Conservation (phyloP, 2,797 vertebrate species). For the Labeo calbasu region DNA sequence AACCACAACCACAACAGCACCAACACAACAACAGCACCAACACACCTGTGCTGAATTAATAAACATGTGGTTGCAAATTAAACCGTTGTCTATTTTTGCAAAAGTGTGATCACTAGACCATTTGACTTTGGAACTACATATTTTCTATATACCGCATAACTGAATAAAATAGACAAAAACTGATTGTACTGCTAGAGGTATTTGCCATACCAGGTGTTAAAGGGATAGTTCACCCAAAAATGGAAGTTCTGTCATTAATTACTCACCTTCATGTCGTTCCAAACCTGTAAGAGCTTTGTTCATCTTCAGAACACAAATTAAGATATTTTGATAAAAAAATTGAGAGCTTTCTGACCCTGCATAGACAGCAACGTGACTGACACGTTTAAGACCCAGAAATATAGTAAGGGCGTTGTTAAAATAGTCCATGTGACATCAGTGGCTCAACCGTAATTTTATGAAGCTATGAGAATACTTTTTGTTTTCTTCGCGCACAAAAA, state of each 20-base stretch:
- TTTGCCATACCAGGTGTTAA: neutral
- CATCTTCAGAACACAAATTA: too few relatives aligned
- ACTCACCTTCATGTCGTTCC: neutral
- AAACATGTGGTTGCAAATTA: slow-evolving; percentile 18
- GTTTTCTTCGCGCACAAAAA: neutral
- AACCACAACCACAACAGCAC: neutral
- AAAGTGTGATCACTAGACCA: neutral
- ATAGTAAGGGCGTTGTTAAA: too few relatives aligned
- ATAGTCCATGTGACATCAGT: too few relatives aligned
- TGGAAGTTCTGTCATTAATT: neutral
- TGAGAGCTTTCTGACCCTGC: too few relatives aligned
- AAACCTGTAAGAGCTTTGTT: neutral
- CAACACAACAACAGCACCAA: neutral
- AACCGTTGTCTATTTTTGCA: neutral
- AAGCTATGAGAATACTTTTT: neutral
- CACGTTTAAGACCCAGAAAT: neutral
- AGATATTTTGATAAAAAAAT: too few relatives aligned
- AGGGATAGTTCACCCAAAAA: neutral
- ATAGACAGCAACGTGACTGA: neutral
- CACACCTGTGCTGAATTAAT: slow-evolving; percentile 30
- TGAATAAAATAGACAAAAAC: neutral
- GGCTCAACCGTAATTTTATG: too few relatives aligned
- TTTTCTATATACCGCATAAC: neutral
- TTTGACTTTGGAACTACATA: neutral
- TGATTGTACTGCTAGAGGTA: neutral